These are phyloP conservation scores for Drosophila fungiperda DNA, from an alignment of 2,888 invertebrate species.

Conservation along the genomic window DNA sequence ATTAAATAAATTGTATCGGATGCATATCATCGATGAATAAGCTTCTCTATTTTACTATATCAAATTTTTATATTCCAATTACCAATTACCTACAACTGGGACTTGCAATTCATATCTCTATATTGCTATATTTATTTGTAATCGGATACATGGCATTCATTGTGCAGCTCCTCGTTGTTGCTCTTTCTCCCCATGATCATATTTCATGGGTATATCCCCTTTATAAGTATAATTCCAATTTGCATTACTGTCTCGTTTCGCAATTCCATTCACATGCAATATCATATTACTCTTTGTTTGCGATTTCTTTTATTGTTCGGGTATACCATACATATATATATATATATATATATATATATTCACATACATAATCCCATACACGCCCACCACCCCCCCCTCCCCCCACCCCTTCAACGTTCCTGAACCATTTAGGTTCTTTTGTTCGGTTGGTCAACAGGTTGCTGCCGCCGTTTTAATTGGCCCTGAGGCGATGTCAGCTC, in stretches of 20 bases:
- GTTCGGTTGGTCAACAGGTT: constrained; percentile 52
- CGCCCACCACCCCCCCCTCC: background rate
- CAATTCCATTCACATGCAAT: constrained; percentile 5
- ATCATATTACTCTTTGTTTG: background rate
- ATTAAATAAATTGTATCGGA: no score
- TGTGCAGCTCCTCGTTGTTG: background rate
- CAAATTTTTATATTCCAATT: no score
- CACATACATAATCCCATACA: background rate
- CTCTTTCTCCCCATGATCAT: background rate
- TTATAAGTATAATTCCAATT: constrained; percentile 1
- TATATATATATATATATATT: no score
- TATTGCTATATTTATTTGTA: background rate
- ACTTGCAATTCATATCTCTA: no score
- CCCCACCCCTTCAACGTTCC: background rate
- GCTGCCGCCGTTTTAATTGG: constrained; percentile 44
- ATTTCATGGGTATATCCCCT: background rate
- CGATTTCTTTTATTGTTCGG: background rate
- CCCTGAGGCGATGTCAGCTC: constrained; percentile 12
- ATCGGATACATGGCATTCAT: background rate
- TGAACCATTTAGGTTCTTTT: constrained; percentile 12
- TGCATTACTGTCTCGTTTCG: constrained; percentile 6
- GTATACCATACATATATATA: background rate
- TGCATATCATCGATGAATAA: no score
- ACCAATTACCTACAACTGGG: no score
- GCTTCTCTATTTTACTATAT: no score